Evolutionary conservation across 2,888 invertebrate species (phyloP), one percentile per base, ranked within the genome.

Genomic region (Rhodophaea formosa): DNA sequence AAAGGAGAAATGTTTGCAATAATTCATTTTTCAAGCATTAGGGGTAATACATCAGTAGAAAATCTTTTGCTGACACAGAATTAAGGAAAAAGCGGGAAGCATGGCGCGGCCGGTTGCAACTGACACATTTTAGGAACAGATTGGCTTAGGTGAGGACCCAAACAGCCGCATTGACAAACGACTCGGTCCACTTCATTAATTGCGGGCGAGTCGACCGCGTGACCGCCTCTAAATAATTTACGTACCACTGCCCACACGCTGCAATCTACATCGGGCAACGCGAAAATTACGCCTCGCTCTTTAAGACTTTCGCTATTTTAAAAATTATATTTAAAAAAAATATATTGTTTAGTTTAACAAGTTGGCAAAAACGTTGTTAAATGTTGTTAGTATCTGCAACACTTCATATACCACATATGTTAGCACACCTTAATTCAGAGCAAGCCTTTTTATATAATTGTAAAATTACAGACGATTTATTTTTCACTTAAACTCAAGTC

Each of bases 211-310:
- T 82, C 80, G 81, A 74, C 80, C 80, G 77, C 76, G 76, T 79
- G 74, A 78, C 86, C 84, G 79, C 82, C 81, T 85, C 82, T 88
- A 84, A 88, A 90, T 90, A 88, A 89, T 88, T 87, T 84, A 84
- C 87, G 81, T 79, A 79, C 79, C 78, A 75, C 75, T 77, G 75
- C 74, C 75, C 74, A 73, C 75, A 72, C 75, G 67, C 74, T 75
- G 75, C 76, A 80, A 79, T 79, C 76, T 78, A 79, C 74, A 73
- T 66, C 72, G 74, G 72, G 74, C 76, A 77, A 68, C 65, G 72
- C 68, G 72, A 79, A 80, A 82, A 76, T 80, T 74, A 75, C 71
- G 68, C 71, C 69, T 70, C 71, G 68, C 72, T 69, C 72, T 75
- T 79, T 75, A 79, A 71, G 77, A 78, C 77, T 79, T 75, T 74